Base-by-base conservation (phyloP, 2,888 invertebrate genomes). In the Colletes collaris region DNA sequence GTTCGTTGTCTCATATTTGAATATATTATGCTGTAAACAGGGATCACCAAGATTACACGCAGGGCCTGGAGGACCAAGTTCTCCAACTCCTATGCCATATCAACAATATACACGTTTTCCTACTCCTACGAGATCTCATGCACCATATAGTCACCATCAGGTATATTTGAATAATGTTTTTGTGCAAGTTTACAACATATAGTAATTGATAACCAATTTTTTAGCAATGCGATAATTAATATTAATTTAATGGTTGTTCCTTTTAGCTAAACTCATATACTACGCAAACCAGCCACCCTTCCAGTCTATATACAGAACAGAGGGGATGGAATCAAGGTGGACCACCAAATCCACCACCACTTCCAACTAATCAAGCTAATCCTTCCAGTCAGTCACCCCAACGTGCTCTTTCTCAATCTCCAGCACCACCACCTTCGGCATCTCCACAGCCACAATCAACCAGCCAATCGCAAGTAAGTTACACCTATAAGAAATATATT, bases 91-190 rank as follows among this genome's bases (percentile, higher is more conserved):
- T 73, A 91, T 92, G 91, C 92, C 93, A 89, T 93, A 93, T 90
- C 93, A 92, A 84, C 92, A 93, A 70, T 93, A 93, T 76, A 91
- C 91, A 69, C 92, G 93, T 73, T 93, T 93, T 84, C 90, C 93
- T 63, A 92, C 93, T 81, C 91, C 93, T 74, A 83, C 92, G 58
- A 91, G 93, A 88, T 91, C 93, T 64, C 93, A 92, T 64, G 90
- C 93, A 68, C 93, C 93, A 37, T 93, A 93, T 79, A 89, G 91
- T 79, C 92, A 93, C 83, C 93, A 92, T 88, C 93, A 92, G 90
- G 92, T 92, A 89, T 79, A 62, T 65, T 58, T 27, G 6, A 4
- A 5, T 46, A 58, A n/a, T 7, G 3, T 16, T 40, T 76, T 27
- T 4, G 16, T n/a, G n/a, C 8, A 8, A n/a, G 5, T 58, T 49